These are phyloP conservation scores for Ellobius talpinus DNA, from an alignment of 2,113 vertebrate species.

Conservation along the genomic window DNA sequence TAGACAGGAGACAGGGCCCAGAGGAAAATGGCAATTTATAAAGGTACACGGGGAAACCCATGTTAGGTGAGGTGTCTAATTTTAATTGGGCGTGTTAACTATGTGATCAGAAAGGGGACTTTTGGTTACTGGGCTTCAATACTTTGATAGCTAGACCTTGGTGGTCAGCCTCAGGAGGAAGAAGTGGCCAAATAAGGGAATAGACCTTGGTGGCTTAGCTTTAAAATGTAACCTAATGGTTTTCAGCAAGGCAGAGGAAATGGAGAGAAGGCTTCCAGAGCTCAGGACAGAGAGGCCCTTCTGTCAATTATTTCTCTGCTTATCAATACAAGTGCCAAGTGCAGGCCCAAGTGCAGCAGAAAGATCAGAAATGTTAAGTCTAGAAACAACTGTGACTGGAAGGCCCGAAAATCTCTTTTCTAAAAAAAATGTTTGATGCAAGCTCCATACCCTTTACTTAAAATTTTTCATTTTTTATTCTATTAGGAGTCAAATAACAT, in stretches of 20 bases:
- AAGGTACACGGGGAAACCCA: background rate
- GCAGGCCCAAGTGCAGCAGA: background rate
- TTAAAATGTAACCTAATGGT: background rate
- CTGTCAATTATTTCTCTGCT: background rate
- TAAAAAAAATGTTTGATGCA: background rate
- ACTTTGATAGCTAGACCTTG: background rate
- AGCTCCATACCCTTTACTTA: background rate
- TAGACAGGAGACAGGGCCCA: background rate
- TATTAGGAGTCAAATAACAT: slow-evolving; percentile 10
- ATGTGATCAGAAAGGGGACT: background rate
- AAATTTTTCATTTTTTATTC: background rate
- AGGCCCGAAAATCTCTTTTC: background rate
- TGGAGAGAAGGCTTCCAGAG: background rate
- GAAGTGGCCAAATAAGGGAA: background rate
- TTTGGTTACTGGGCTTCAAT: background rate
- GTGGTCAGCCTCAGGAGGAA: background rate
- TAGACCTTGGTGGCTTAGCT: background rate
- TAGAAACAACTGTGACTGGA: background rate
- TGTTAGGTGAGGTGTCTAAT: background rate
- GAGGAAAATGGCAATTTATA: background rate
- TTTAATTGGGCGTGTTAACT: background rate
- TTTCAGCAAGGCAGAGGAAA: background rate
- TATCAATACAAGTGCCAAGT: background rate
- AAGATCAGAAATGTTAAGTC: background rate
- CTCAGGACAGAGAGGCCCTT: background rate